Evolutionary conservation across 2,888 invertebrate genomes (phyloP), one percentile per base, ranked within the genome.

Genomic region (Phorcus lineatus): DNA sequence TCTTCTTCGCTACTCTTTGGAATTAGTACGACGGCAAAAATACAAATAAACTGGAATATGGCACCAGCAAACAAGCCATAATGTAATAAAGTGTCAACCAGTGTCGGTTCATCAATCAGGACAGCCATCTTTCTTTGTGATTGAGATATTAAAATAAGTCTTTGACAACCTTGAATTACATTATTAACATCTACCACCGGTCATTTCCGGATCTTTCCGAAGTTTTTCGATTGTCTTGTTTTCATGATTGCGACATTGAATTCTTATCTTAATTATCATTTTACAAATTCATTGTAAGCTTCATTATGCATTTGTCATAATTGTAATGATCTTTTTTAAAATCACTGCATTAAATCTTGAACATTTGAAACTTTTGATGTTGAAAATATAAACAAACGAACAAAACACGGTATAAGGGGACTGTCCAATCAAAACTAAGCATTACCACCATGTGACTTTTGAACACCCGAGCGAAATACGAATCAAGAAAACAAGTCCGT

Each of bases 41-140:
- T 94, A 90, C 97, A 97, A 28, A 96, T 94, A 80, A 97, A 93
- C 93, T 97, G 97, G 90, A 97, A 97, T n/a, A 96, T 95, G 19
- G 97, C 97, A 6, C 97, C 97, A 54, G 97, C 94, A 90, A 97
- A 97, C 6, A 97, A 94, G 17, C 97, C 97, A 92, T 96, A 96
- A 52, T 96, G 95, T 47, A 97, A 95, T 81, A 97, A 93, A 19
- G 95, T 95, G 83, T 96, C 96, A 88, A 96, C 95, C 87, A 96
- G 75, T 31, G 86, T 86, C 9, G 88, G 88, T 80, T 88, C 87
- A 31, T 88, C 88, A 1, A 89, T 81, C 3, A 84, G 82, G 55
- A 89, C 83, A 82, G 88, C 87, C 89, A 89, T 89, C 36, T 84
- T 87, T 24, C n/a, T 17, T 36, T 75, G 17, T 1, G 19, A 19